Evolutionary conservation across 1,140 invertebrate species (phyloP), one percentile per base, ranked within the genome.

Genomic region (Bombus huntii): DNA sequence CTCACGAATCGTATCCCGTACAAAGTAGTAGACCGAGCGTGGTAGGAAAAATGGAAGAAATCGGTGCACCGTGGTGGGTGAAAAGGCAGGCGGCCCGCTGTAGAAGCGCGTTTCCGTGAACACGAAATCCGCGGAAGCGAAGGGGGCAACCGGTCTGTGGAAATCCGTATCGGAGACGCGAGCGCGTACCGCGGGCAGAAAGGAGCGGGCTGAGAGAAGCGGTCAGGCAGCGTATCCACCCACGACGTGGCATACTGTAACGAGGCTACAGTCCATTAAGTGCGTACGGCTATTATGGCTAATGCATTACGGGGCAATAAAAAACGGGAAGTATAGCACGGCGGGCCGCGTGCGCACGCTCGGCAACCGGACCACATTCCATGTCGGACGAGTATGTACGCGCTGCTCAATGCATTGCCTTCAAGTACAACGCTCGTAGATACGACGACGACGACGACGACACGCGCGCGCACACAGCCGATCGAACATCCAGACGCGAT

Each of bases 281-380:
- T 93, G 93, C 91, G 92, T 87, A 85, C 87, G 83, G 88, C 91
- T 93, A 92, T 93, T 93, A 92, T 92, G 92, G 91, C 91, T 93
- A 93, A 93, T 92, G 92, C 92, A 92, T 93, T 93, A 92, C 92
- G 85, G 88, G 90, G 90, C 90, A 78, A 89, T 91, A 93, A 92
- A 91, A 91, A 93, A 92, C 82, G 81, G 83, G 87, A 92, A 92
- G 91, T 92, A 92, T 92, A 93, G 91, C 92, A 70, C 70, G 77
- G 89, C 65, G 85, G 72, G 75, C 66, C 90, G 82, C 88, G 90
- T 87, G 88, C 90, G 81, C 91, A 79, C 83, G 81, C 85, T 82
- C 90, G 87, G 90, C 89, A 89, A 91, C 90, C 93, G 91, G 94
- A 95, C 94, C 93, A 94, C 94, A 95, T 95, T 95, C 94, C 94